Base-by-base conservation (phyloP, 2,888 invertebrate species). In the Copidosoma aretas region DNA sequence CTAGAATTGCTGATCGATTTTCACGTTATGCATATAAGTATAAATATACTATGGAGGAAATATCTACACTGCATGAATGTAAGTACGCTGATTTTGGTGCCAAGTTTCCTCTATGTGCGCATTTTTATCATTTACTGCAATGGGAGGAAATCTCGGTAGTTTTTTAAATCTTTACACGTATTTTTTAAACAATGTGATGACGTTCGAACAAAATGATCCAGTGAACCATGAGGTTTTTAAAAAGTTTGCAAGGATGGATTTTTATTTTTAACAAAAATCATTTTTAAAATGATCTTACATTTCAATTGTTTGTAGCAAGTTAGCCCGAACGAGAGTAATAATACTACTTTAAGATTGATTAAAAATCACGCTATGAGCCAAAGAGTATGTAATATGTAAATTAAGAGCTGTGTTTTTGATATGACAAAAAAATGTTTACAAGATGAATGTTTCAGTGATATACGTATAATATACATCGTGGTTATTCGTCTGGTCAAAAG, bases 111-210 rank as follows among this genome's bases (percentile, higher is more conserved):
- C 54, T 58, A 25, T 14, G 32, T 25, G 14, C 15, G 54, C 46
- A 21, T 25, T 61, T 49, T 68, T 56, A 64, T 65, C 54, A 59
- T n/a, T 62, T 70, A 64, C 57, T 63, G 60, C 62, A 46, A 46
- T 57, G 52, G 41, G 21, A 64, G 57, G 64, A 58, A 69, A 71
- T 71, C 71, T 69, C 62, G 66, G 61, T 69, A 69, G 71, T 71
- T 71, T 71, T 71, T 71, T 71, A 69, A 71, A 71, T 63, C 60
- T 71, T 69, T 71, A 71, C 69, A 71, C 64, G 64, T 67, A 67
- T 69, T 71, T 71, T 71, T 69, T 71, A 68, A 71, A 49, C 43
- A 61, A 56, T 71, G 67, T 64, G 67, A 71, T 62, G 61, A 64
- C 25, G 15, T 60, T 64, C 43, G 14, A 53, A 25, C 32, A 32